Percentiles rank a stretch among this genome's conserved stretches.
phyloP scores from a whole-genome alignment of 2,888 invertebrate genomes.

The Sisyra terminalis region DNA sequence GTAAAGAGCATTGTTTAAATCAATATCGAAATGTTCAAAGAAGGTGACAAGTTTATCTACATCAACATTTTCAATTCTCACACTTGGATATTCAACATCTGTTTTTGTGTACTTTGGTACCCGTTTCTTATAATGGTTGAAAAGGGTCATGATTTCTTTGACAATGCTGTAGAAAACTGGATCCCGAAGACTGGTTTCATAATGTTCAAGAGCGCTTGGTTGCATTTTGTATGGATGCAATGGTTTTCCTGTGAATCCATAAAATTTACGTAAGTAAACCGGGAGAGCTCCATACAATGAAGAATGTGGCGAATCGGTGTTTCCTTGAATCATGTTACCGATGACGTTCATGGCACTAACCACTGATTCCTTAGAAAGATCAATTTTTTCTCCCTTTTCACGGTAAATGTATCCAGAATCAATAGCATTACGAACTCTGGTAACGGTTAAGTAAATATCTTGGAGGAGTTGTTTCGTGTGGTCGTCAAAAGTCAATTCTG shows the following conservation, averaged over 20 bases:
- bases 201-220: constrained; percentile 48
- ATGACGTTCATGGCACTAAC: constrained; percentile 44
- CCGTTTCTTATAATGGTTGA: constrained; percentile 38
- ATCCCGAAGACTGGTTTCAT: constrained; percentile 46
- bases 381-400: constrained; percentile 37
- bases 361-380: constrained; percentile 44
- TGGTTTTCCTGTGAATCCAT: constrained; percentile 29
- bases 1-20: constrained; percentile 6
- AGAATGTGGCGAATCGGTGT: constrained; percentile 40
- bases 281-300: constrained; percentile 41
- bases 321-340: constrained; percentile 46
- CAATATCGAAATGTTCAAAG: constrained; percentile 38
- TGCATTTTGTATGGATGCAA: constrained; percentile 26
- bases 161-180: constrained; percentile 51
- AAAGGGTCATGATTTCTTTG: constrained; percentile 40
- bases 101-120: constrained; percentile 42
- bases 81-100: constrained; percentile 41
- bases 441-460: constrained; percentile 29
- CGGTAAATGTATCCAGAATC: constrained; percentile 30
- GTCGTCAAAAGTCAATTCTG: constrained; percentile 29
- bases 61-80: constrained; percentile 42
- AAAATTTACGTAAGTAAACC: constrained; percentile 35
- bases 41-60: constrained; percentile 49
- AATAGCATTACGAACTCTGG: constrained; percentile 38
- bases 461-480: constrained; percentile 19